Evolutionary conservation across 2,113 vertebrate genomes (phyloP).

Genomic region (Podarcis raffonei): DNA sequence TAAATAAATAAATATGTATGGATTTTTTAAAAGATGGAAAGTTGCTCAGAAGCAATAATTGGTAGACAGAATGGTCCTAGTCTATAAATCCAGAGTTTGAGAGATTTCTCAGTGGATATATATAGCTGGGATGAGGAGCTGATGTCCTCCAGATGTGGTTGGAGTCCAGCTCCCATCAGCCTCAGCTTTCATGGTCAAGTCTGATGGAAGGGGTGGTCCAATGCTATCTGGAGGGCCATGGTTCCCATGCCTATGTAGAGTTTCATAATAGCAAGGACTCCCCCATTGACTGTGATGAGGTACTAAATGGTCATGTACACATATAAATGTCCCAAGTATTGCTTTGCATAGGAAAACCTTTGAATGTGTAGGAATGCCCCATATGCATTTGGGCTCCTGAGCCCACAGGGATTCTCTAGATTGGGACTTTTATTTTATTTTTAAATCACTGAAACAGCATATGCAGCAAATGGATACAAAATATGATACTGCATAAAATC

Average conservation of each 20-base stretch:
- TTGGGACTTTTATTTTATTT: conserved; percentile 1
- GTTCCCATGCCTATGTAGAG: background rate
- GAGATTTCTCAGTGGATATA: background rate
- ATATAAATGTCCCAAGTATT: background rate
- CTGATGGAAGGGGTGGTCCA: no score
- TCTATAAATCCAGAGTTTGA: background rate
- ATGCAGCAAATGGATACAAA: conserved; percentile 65
- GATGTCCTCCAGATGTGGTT: no score
- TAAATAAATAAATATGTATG: conserved; percentile 29
- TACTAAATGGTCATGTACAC: background rate
- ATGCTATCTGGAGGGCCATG: no score
- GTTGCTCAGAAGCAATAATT: background rate
- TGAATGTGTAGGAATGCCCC: background rate
- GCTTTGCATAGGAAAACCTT: background rate
- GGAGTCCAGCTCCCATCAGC: no score
- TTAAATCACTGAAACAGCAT: conserved; percentile 44
- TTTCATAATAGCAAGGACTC: background rate
- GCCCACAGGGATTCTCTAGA: background rate
- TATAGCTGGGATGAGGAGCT: no score
- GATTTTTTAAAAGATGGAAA: background rate
- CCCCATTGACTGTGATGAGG: background rate
- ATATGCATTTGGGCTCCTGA: background rate
- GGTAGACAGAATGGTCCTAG: background rate
- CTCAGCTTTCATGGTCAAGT: no score
- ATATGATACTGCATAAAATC: conserved; percentile 74